Conservation (phyloP, 2,113 vertebrate species). For the Elgaria multicarinata region DNA sequence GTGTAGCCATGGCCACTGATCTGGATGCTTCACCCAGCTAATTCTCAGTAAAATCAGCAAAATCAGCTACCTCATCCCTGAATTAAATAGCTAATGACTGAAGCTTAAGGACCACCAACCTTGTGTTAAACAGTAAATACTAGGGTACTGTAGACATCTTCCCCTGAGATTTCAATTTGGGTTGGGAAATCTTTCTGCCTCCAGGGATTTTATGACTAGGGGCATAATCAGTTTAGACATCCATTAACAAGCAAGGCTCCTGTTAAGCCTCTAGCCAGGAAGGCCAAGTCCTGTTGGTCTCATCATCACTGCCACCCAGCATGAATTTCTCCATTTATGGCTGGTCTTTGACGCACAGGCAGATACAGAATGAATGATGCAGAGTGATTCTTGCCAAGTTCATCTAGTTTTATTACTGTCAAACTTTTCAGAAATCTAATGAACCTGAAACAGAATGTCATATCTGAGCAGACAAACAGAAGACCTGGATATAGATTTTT, state of each 20-base stretch:
- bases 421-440: conserved; percentile 56
- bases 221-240: background rate
- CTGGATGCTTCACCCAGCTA: background rate
- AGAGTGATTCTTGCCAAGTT: conserved; percentile 23
- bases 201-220: background rate
- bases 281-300: conserved; percentile 18
- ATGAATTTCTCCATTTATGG: conserved; percentile 3
- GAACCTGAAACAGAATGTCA: conserved; percentile 62
- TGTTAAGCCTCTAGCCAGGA: conserved; percentile 1
- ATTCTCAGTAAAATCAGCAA: background rate
- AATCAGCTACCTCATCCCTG: background rate
- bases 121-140: background rate
- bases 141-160: no score
- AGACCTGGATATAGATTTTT: conserved; percentile 41
- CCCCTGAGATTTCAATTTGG: background rate
- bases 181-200: background rate
- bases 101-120: background rate
- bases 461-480: conserved; percentile 53
- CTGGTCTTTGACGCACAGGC: conserved; percentile 14
- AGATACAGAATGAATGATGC: conserved; percentile 28
- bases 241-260: background rate
- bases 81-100: background rate
- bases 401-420: conserved; percentile 62
- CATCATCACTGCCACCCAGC: conserved; percentile 21
- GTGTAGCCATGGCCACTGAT: no score